Base-by-base conservation (phyloP, 2,113 vertebrate species). In the Bostrychus sinensis region DNA sequence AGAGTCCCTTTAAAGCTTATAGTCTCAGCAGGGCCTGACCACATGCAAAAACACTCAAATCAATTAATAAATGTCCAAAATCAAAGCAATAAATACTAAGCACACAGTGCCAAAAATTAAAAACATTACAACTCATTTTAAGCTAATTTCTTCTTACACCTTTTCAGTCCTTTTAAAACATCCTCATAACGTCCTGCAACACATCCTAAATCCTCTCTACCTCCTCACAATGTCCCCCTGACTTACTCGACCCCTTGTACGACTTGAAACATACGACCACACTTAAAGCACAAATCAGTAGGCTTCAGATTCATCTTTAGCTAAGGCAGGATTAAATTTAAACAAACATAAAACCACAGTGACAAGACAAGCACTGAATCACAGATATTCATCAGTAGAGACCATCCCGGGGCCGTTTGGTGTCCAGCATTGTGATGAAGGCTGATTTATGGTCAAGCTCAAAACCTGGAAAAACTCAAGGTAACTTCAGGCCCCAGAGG, bases 371-470 rank as follows among this genome's bases (percentile, higher is more conserved):
- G 42, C 75, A 85, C 71, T 83, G 72, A 87, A 83, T 83, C 77
- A 85, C 80, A 82, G 76, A 73, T 75, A 78, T 73, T 73, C 78
- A 85, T 85, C 83, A 86, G 83, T 82, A 82, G 81, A 55, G 73
- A 73, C 70, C 74, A 42, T n/a, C n/a, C n/a, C 8, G 53, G 11
- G 66, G 73, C 45, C 66, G 7, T 86, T 87, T 83, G 79, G 81
- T 86, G 83, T 89, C 89, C 86, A 86, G 86, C 86, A 87, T 89
- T 19, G 32, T 75, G 84, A 90, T 86, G n/a, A n/a, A 81, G 75
- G 75, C 81, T 86, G 80, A 81, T 69, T 76, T 70, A 67, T 67
- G 59, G 60, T 60, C 58, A 60, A 56, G 72, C 68, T 68, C 54
- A 36, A 25, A 66, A 62, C 50, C 7, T 57, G 5, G 26, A 55